These are phyloP conservation scores for Plusia festucae DNA, from an alignment of 2,888 invertebrate genomes.

Conservation along the genomic window DNA sequence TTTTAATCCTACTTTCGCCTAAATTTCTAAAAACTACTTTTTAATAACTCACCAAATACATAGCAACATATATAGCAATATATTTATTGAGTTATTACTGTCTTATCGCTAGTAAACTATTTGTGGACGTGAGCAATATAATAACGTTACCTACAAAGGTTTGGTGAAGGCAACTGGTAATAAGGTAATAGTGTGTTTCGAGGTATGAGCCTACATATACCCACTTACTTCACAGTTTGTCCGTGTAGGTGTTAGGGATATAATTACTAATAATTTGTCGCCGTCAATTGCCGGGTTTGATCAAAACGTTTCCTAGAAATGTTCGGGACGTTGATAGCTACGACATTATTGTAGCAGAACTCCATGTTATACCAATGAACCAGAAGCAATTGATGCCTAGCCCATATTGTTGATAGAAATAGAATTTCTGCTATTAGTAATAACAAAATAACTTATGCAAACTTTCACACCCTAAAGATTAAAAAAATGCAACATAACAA, in stretches of 20 bases:
- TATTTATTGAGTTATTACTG: conserved; percentile 30
- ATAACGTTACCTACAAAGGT: conserved; percentile 10
- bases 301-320: not conserved
- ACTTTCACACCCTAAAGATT: conserved; percentile 16
- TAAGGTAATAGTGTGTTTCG: conserved; percentile 31
- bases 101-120: conserved; percentile 35
- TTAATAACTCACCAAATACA: conserved; percentile 40
- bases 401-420: conserved; percentile 8
- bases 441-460: conserved; percentile 29
- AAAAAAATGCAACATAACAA: conserved; percentile 37
- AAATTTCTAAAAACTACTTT: conserved; percentile 14
- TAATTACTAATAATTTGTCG: not conserved
- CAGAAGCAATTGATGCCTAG: conserved; percentile 16
- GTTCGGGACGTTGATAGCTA: not conserved
- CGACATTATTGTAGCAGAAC: not conserved
- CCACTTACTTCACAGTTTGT: conserved; percentile 3
- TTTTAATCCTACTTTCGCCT: conserved; percentile 31
- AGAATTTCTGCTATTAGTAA: conserved; percentile 12
- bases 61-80: conserved; percentile 7
- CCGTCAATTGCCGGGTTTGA: not conserved
- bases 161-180: conserved; percentile 17
- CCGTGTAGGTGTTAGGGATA: not conserved
- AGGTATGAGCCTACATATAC: conserved; percentile 29
- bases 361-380: conserved; percentile 47
- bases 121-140: conserved; percentile 52